phyloP scores from a whole-genome alignment of 2,888 invertebrate species.

The Tipula unca region DNA sequence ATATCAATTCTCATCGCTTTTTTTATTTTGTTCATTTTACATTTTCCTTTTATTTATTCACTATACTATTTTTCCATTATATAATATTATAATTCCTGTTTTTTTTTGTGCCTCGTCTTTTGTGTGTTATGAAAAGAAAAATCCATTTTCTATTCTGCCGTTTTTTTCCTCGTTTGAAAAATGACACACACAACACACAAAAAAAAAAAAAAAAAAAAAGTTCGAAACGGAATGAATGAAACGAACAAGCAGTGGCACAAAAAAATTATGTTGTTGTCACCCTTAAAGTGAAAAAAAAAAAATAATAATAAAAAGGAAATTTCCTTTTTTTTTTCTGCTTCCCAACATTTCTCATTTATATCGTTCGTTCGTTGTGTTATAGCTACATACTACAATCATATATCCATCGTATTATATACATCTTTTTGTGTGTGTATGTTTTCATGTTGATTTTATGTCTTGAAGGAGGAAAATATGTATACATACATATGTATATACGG shows the following conservation, averaged over 20 bases:
- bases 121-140: not conserved
- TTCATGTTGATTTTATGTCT: conserved; percentile 14
- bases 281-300: not conserved
- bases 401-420: not conserved
- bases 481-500: not conserved
- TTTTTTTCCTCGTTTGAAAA: not conserved
- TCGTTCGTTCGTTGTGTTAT: not conserved
- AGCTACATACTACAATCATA: not conserved
- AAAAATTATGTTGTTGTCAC: not conserved
- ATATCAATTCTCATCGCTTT: not conserved
- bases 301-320: no score
- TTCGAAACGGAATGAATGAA: not conserved
- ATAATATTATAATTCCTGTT: not conserved
- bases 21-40: not conserved
- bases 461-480: not conserved
- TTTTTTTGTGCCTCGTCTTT: not conserved
- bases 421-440: not conserved
- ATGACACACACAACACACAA: no score
- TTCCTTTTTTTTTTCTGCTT: not conserved
- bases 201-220: not conserved
- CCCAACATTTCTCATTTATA: not conserved
- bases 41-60: not conserved
- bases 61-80: not conserved
- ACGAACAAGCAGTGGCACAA: not conserved
- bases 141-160: not conserved